Evolutionary conservation across 2,888 invertebrate genomes (phyloP).

Genomic region (Tubulanus polymorphus): DNA sequence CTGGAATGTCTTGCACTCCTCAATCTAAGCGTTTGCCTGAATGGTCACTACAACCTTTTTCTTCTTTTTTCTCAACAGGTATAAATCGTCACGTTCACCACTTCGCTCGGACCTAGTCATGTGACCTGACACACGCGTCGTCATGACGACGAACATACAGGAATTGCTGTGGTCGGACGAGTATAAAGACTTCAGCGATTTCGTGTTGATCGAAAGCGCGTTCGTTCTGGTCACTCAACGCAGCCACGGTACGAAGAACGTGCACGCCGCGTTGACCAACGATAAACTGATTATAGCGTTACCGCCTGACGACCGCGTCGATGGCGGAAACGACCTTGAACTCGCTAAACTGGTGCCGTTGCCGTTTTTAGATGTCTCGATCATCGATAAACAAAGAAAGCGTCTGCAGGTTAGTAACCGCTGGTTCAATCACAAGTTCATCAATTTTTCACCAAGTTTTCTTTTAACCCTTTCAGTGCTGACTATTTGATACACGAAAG

Average conservation of each 20-base stretch:
- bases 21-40: too few species aligned
- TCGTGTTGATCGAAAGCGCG: not conserved
- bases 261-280: not conserved
- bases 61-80: too few species aligned
- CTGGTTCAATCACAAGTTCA: too few species aligned
- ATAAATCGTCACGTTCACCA: too few species aligned
- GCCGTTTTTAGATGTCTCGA: not conserved
- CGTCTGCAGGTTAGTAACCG: not conserved
- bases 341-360: not conserved
- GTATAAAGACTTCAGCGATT: not conserved
- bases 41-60: too few species aligned
- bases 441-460: too few species aligned
- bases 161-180: not conserved
- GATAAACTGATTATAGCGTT: not conserved
- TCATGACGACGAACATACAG: not conserved
- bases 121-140: too few species aligned
- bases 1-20: too few species aligned
- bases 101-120: too few species aligned
- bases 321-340: not conserved
- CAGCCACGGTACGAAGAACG: not conserved
- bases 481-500: too few species aligned
- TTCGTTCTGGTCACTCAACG: not conserved
- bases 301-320: not conserved
- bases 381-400: not conserved
- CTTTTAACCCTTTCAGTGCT: too few species aligned